A percentile compares a stretch with the other conserved stretches of the same genome.
Conservation (phyloP, 2,888 invertebrate species). For the Pheosia tremula region DNA sequence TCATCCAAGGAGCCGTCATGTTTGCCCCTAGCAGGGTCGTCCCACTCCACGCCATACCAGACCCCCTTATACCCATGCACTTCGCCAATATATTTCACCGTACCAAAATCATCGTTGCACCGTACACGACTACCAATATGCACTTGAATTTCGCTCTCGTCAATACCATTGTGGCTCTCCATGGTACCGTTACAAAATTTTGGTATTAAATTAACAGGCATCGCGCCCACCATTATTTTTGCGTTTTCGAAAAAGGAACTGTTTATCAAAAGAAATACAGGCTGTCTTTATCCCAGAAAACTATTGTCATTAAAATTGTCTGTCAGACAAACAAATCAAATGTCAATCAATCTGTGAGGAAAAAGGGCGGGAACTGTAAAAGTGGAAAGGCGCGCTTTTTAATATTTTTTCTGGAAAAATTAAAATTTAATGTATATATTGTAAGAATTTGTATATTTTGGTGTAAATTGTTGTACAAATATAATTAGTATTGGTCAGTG, state of each 20-base stretch:
- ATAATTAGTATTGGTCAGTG: too few species aligned
- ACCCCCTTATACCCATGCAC: conserved; percentile 87
- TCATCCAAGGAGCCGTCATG: conserved; percentile 95
- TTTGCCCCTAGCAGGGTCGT: conserved; percentile 94
- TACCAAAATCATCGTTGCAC: conserved; percentile 73
- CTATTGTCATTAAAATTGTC: conserved; percentile 35
- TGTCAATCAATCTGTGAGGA: not conserved
- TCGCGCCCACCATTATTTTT: conserved; percentile 82
- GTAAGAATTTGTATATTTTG: too few species aligned
- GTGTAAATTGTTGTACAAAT: too few species aligned
- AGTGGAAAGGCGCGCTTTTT: too few species aligned
- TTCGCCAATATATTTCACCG: conserved; percentile 91
- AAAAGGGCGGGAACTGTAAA: too few species aligned
- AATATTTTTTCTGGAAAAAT: too few species aligned
- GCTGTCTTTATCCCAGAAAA: conserved; percentile 59
- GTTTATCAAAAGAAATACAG: conserved; percentile 76
- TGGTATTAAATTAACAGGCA: conserved; percentile 82
- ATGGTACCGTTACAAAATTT: conserved; percentile 81
- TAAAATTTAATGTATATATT: too few species aligned
- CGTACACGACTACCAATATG: conserved; percentile 76
- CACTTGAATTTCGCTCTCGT: conserved; percentile 75
- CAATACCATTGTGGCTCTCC: conserved; percentile 79
- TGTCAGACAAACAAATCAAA: conserved; percentile 31
- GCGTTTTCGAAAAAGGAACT: conserved; percentile 77
- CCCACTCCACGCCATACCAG: conserved; percentile 99